These are phyloP conservation scores for Pseudococcus longispinus DNA, from an alignment of 2,888 invertebrate genomes.

Conservation along the genomic window DNA sequence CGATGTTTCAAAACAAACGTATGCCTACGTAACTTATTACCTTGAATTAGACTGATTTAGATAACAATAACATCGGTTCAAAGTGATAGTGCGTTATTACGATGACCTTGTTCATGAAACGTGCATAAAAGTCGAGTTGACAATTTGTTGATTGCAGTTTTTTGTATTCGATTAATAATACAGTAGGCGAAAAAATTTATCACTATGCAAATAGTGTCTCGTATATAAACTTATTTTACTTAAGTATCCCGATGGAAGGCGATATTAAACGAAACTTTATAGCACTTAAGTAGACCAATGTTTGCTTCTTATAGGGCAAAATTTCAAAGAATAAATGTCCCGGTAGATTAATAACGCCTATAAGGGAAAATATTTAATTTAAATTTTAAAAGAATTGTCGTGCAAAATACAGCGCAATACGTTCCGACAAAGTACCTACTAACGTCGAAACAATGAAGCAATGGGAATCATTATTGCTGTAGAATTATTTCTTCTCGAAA, in stretches of 20 bases:
- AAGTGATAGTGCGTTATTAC: background rate
- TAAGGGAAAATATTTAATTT: conserved; percentile 38
- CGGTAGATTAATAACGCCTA: conserved; percentile 36
- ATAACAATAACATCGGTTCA: background rate
- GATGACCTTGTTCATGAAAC: background rate
- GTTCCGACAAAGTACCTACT: background rate
- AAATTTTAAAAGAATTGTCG: conserved; percentile 32
- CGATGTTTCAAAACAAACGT: background rate
- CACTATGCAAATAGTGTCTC: conserved; percentile 48
- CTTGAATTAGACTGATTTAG: background rate
- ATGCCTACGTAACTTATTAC: background rate
- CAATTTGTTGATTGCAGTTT: conserved; percentile 26
- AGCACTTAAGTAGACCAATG: conserved; percentile 44
- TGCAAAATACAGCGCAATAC: background rate
- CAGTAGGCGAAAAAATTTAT: conserved; percentile 29
- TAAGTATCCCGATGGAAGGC: conserved; percentile 49
- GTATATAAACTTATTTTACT: conserved; percentile 46
- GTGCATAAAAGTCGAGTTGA: background rate
- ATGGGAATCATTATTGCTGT: background rate
- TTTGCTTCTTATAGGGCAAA: conserved; percentile 33
- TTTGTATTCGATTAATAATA: conserved; percentile 21
- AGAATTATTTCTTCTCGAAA: background rate
- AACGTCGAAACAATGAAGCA: background rate
- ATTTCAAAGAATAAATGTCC: conserved; percentile 37
- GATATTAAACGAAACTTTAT: conserved; percentile 45